Evolutionary conservation across 2,797 vertebrate genomes (phyloP).

Genomic region (Lophotriccus pileatus): DNA sequence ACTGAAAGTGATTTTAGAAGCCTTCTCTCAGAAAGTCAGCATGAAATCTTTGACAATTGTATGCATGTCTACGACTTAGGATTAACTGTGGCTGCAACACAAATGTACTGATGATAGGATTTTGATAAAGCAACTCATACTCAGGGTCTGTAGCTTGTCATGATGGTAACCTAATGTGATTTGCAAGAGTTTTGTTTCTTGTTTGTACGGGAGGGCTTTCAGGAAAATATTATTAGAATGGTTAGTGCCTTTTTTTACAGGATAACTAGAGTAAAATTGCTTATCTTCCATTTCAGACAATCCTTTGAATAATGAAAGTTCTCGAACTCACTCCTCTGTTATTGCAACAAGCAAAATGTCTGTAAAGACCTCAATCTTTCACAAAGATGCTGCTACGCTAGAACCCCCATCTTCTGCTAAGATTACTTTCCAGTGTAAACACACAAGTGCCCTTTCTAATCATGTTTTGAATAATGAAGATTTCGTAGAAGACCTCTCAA

Average conservation of each 20-base stretch:
- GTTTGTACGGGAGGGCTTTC: not conserved
- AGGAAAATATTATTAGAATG: not conserved
- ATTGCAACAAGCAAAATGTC: slow-evolving; percentile 89
- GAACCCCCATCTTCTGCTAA: slow-evolving; percentile 90
- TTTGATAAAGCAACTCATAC: not conserved
- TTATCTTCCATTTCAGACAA: slow-evolving; percentile 83
- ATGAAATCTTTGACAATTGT: not conserved
- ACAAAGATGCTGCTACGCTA: slow-evolving; percentile 85
- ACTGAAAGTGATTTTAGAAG: not conserved
- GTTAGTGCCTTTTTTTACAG: not conserved
- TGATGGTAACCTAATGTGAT: not conserved
- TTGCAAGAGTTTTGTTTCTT: not conserved
- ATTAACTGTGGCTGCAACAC: not conserved
- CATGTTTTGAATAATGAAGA: slow-evolving; percentile 85
- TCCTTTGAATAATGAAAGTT: slow-evolving; percentile 90
- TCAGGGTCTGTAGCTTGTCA: not conserved
- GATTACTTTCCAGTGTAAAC: slow-evolving; percentile 89
- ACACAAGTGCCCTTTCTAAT: slow-evolving; percentile 87
- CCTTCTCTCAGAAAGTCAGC: not conserved
- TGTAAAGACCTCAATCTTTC: slow-evolving; percentile 87
- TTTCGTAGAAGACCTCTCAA: slow-evolving; percentile 84
- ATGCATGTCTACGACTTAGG: not conserved
- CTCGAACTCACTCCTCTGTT: slow-evolving; percentile 89
- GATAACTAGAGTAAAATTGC: slow-evolving; percentile 37
- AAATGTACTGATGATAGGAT: not conserved